These are phyloP conservation scores for Rhinella marina DNA, from an alignment of 2,797 vertebrate genomes.

Conservation along the genomic window DNA sequence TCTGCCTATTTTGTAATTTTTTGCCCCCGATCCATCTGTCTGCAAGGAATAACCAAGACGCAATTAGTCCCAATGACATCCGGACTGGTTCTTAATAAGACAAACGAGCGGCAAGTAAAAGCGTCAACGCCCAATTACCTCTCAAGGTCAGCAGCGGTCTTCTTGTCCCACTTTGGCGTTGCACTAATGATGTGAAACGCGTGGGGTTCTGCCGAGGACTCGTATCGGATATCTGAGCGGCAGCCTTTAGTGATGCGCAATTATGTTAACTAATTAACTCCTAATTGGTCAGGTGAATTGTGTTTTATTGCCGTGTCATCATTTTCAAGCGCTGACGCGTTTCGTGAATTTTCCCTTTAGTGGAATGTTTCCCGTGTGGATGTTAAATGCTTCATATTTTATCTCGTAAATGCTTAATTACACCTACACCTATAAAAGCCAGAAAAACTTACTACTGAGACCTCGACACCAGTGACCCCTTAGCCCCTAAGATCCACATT, in stretches of 20 bases:
- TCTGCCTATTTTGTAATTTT: neutral
- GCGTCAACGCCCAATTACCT: neutral
- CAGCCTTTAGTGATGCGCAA: neutral
- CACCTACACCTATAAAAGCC: neutral
- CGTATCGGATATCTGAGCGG: neutral
- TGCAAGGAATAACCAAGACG: neutral
- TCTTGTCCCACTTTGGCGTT: too few species aligned
- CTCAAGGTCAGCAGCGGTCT: neutral
- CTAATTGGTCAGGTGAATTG: neutral
- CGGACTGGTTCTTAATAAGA: conserved; percentile 2
- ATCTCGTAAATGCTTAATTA: neutral
- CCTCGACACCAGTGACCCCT: too few species aligned
- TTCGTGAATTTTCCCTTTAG: neutral
- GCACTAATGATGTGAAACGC: conserved; percentile 3
- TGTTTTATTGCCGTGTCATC: neutral
- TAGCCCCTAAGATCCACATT: too few species aligned
- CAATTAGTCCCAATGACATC: conserved; percentile 10
- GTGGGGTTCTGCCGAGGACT: neutral
- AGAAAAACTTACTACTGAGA: too few species aligned
- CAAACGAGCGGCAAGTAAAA: neutral
- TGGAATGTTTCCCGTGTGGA: neutral
- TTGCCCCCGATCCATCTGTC: neutral
- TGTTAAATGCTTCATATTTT: neutral
- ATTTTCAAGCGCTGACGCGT: neutral
- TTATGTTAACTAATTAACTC: neutral